Conservation (phyloP, 2,113 vertebrate genomes). For the Erythrocercus mccallii region DNA sequence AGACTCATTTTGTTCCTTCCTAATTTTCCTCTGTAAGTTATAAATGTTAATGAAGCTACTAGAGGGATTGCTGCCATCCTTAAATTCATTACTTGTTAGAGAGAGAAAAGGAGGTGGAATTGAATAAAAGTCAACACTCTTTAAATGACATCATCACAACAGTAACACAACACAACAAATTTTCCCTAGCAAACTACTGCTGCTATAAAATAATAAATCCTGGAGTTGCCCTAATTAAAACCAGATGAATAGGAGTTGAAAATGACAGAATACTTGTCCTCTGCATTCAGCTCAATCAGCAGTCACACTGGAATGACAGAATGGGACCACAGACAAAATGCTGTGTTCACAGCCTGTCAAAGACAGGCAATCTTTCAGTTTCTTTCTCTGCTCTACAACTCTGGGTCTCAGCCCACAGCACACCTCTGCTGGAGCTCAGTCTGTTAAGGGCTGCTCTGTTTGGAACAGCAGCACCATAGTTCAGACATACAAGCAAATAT, state of each 20-base stretch:
- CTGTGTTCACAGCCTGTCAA: background rate
- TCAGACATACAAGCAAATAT: background rate
- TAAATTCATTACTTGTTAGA: background rate
- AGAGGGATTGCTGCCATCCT: background rate
- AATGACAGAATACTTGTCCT: background rate
- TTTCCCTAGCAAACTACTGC: background rate
- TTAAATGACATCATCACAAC: background rate
- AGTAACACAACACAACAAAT: background rate
- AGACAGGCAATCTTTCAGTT: background rate
- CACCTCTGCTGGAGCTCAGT: background rate
- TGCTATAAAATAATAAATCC: background rate
- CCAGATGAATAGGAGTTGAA: background rate
- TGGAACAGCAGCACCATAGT: background rate
- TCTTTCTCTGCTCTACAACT: background rate
- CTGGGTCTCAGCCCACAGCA: background rate
- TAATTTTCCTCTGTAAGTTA: background rate
- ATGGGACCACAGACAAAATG: background rate
- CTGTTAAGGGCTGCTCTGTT: background rate
- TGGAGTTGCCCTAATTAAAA: background rate
- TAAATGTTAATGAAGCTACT: background rate
- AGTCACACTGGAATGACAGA: background rate
- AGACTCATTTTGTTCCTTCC: background rate
- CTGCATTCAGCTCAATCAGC: background rate
- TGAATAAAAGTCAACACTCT: background rate
- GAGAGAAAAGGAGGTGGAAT: background rate